Percentiles rank a stretch among this genome's conserved stretches.
phyloP scores from a whole-genome alignment of 1,140 invertebrate genomes.

The Drosophila lini region DNA sequence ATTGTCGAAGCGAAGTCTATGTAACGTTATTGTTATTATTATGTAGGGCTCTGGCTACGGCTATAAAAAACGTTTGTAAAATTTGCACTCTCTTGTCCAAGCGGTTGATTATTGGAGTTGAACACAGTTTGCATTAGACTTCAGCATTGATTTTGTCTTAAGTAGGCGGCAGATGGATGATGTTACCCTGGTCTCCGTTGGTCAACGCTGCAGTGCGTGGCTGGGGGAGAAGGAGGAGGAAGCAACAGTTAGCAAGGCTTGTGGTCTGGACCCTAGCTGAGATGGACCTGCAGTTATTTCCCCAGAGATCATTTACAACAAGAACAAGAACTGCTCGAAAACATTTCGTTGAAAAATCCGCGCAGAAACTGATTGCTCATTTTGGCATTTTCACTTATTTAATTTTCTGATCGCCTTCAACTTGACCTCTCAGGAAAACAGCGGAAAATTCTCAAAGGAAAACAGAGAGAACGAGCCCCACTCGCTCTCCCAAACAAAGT shows the following conservation, averaged over 20 bases:
- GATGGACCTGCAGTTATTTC: not conserved
- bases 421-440: slow-evolving; percentile 72
- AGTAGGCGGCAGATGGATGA: slow-evolving; percentile 31
- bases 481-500: slow-evolving; percentile 22
- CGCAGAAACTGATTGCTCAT: slow-evolving; percentile 61
- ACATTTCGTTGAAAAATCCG: slow-evolving; percentile 65
- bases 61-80: slow-evolving; percentile 41
- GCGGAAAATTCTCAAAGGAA: slow-evolving; percentile 18
- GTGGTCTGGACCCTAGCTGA: not conserved
- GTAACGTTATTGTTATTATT: slow-evolving; percentile 1
- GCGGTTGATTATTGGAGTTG: slow-evolving; percentile 38
- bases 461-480: not conserved
- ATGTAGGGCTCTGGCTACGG: slow-evolving; percentile 7
- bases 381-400: slow-evolving; percentile 47
- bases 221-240: slow-evolving; percentile 4
- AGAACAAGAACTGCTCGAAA: slow-evolving; percentile 40
- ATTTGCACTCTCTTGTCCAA: slow-evolving; percentile 45
- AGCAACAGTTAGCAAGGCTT: not conserved
- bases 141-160: slow-evolving; percentile 29
- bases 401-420: slow-evolving; percentile 64
- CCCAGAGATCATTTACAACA: not conserved
- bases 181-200: not conserved
- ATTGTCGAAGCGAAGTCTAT: slow-evolving; percentile 25
- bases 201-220: slow-evolving; percentile 10
- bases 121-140: slow-evolving; percentile 42